A percentile compares a stretch with the other conserved stretches of the same genome.
These are phyloP conservation scores for Colistium nudipinnis DNA, from an alignment of 2,113 vertebrate genomes.

Conservation along the genomic window DNA sequence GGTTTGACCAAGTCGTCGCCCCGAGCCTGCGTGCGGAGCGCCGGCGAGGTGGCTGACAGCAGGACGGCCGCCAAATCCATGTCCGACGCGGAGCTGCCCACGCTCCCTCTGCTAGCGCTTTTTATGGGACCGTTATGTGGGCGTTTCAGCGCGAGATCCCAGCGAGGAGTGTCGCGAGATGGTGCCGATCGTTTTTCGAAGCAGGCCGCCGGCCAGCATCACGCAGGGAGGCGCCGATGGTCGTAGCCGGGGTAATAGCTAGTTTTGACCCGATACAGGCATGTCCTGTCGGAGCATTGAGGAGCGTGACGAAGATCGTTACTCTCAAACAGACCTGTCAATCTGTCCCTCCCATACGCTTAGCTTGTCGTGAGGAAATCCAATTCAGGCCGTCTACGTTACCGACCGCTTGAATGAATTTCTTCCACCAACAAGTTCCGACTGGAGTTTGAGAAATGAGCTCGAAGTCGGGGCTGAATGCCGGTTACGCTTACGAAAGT, in stretches of 20 bases:
- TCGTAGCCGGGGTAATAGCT: constrained; percentile 20
- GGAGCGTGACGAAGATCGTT: not conserved
- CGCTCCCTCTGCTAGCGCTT: constrained; percentile 78
- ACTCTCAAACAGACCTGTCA: not conserved
- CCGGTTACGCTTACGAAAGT: too few relatives aligned
- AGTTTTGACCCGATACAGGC: constrained; percentile 22
- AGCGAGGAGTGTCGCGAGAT: constrained; percentile 65
- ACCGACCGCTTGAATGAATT: too few relatives aligned
- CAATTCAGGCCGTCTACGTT: not conserved
- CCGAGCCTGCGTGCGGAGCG: constrained; percentile 47
- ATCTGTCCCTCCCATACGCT: not conserved
- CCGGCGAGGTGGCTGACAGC: constrained; percentile 53
- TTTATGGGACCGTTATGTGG: constrained; percentile 75
- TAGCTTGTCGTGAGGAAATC: not conserved
- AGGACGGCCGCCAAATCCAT: constrained; percentile 65
- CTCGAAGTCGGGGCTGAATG: too few relatives aligned
- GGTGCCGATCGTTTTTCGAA: constrained; percentile 67
- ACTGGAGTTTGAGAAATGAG: too few relatives aligned
- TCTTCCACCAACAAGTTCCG: too few relatives aligned
- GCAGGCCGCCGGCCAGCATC: constrained; percentile 42
- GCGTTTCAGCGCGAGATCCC: constrained; percentile 65
- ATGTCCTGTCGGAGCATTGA: constrained; percentile 1
- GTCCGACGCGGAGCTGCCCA: constrained; percentile 69
- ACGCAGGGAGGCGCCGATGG: constrained; percentile 31
- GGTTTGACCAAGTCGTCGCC: constrained; percentile 41